phyloP scores from a whole-genome alignment of 2,797 vertebrate genomes.

The Carapus acus region DNA sequence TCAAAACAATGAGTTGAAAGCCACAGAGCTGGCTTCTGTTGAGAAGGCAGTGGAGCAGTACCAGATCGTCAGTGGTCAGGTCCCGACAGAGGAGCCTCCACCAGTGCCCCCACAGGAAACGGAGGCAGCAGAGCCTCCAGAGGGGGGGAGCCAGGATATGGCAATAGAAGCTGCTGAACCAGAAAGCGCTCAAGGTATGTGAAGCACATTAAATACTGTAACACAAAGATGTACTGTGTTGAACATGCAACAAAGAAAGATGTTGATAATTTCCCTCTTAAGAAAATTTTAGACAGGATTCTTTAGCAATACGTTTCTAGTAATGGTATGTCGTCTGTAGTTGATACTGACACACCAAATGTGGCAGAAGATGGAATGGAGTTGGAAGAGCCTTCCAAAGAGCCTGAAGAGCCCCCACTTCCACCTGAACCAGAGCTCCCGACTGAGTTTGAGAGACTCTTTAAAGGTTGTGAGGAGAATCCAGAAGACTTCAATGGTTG shows the following conservation, averaged over 20 bases:
- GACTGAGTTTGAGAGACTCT: constrained; percentile 89
- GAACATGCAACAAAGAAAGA: too few species aligned
- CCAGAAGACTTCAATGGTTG: constrained; percentile 96
- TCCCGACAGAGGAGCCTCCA: constrained; percentile 48
- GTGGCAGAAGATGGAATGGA: constrained; percentile 70
- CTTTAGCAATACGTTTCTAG: neutral
- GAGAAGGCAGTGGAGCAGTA: constrained; percentile 66
- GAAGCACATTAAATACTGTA: too few species aligned
- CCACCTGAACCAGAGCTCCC: constrained; percentile 70
- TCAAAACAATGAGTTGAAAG: constrained; percentile 24
- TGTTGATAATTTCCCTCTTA: too few species aligned
- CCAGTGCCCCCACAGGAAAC: constrained; percentile 36
- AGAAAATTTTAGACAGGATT: too few species aligned
- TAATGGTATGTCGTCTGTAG: constrained; percentile 12
- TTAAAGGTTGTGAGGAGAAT: constrained; percentile 86
- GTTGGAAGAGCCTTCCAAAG: constrained; percentile 75
- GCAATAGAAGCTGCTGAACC: constrained; percentile 8
- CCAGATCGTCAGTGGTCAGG: constrained; percentile 57
- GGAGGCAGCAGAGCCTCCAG: constrained; percentile 31
- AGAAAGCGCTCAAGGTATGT: constrained; percentile 47
- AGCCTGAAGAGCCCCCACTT: constrained; percentile 61
- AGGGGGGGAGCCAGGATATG: constrained; percentile 30
- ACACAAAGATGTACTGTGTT: too few species aligned
- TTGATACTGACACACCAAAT: constrained; percentile 67
- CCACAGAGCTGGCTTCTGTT: constrained; percentile 52